phyloP scores from a whole-genome alignment of 2,797 vertebrate species.

The Argyrosomus regius region DNA sequence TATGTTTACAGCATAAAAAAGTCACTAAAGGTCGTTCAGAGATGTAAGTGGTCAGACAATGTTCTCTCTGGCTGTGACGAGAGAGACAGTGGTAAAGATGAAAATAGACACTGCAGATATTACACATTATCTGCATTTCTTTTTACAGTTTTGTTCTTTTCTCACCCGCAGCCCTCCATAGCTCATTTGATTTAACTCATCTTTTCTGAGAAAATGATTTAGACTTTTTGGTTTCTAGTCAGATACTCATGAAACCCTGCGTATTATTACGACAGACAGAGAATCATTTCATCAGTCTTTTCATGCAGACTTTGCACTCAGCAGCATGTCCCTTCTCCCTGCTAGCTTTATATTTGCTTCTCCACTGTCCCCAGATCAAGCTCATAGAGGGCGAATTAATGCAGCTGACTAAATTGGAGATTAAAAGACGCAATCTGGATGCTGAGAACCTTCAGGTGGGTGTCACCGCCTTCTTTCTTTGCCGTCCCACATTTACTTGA shows the following conservation, averaged over 20 bases:
- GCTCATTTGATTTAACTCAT: constrained; percentile 7
- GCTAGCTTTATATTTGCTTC: constrained; percentile 71
- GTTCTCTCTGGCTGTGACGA: not conserved
- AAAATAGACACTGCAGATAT: not conserved
- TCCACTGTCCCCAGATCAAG: constrained; percentile 96
- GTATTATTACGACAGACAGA: not conserved
- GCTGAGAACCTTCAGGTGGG: constrained; percentile 96
- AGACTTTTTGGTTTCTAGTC: not conserved
- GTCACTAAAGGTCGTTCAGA: too few species aligned
- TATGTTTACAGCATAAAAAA: too few species aligned
- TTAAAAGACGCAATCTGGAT: constrained; percentile 96
- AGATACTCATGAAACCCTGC: not conserved
- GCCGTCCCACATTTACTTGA: constrained; percentile 16
- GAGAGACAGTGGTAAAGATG: not conserved
- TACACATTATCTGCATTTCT: not conserved
- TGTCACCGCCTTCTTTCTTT: constrained; percentile 70
- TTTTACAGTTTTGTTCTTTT: not conserved
- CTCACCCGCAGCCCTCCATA: not conserved
- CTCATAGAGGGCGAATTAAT: constrained; percentile 98
- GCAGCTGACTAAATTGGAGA: constrained; percentile 98
- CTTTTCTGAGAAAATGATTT: not conserved
- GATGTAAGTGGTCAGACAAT: too few species aligned
- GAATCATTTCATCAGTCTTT: constrained; percentile 39
- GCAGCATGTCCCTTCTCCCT: constrained; percentile 46
- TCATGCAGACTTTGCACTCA: constrained; percentile 31